Base-by-base conservation (phyloP, 1,140 invertebrate species). In the Philopotamus ludificatus region DNA sequence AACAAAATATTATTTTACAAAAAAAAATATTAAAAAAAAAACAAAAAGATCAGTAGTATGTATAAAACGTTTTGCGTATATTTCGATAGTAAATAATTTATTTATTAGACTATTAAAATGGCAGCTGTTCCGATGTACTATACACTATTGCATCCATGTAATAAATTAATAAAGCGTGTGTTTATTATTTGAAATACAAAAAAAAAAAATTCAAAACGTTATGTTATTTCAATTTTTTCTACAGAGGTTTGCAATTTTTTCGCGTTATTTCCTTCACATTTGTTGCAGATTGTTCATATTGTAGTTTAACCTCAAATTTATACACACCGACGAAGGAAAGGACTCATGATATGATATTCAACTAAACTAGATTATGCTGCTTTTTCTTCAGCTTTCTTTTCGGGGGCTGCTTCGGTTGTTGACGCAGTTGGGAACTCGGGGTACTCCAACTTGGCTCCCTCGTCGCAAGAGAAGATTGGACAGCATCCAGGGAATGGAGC, bases 401-500 rank as follows among this genome's bases (percentile, higher is more conserved):
- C 80, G 28, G 71, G 71, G 16, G 66, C 72, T 59, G 78, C 72
- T 66, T 74, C 66, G 53, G 63, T 72, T 67, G 81, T 74, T 81
- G 53, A 86, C 81, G 42, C 85, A 76, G 87, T 86, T 44, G 87
- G 85, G 66, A 92, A 85, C 70, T 92, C 90, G 0, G 91, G 92
- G 77, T 91, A 94, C 75, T 94, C 91, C 50, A 94, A 79, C 68
- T 87, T 89, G 18, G 86, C 89, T 18, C 91, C 92, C 3, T 87
- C 85, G 73, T 93, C 91, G 77, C 92, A 94, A 1, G 87, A 88
- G 80, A 94, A 94, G 25, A 81, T 81, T 1, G 92, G 92, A 75
- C 92, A 94, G 73, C 92, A 94, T 2, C 82, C 84, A 4, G 91
- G 92, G 86, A 93, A 94, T 1, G 86, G 78, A 1, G 91, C 91